These are phyloP conservation scores for Catharus bicknelli DNA, from an alignment of 2,113 vertebrate genomes.

Conservation along the genomic window DNA sequence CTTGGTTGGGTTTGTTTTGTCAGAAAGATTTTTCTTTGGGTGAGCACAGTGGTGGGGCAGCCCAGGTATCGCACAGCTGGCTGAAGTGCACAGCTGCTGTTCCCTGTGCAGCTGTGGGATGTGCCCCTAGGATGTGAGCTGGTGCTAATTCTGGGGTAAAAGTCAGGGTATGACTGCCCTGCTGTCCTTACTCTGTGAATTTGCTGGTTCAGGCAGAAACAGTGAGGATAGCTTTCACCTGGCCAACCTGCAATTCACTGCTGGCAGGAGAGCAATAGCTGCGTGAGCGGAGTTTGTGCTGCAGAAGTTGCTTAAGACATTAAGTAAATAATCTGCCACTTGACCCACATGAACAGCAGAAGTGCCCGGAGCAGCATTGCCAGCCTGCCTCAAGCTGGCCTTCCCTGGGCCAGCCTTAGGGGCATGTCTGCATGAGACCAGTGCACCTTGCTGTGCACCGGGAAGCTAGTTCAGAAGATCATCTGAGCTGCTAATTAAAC, in stretches of 20 bases:
- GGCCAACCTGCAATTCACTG: neutral
- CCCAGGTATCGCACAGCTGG: neutral
- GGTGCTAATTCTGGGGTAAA: neutral
- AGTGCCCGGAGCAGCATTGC: rapidly evolving
- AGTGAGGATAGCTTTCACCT: neutral
- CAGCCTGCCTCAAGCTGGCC: neutral
- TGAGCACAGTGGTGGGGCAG: rapidly evolving
- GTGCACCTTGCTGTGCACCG: rapidly evolving
- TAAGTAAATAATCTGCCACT: neutral
- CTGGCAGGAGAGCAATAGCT: neutral
- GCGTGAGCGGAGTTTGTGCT: neutral
- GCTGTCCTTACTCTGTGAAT: neutral
- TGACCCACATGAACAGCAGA: neutral
- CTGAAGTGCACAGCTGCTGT: neutral
- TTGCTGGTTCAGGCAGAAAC: neutral
- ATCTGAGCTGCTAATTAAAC: neutral
- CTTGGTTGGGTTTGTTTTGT: neutral
- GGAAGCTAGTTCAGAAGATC: neutral
- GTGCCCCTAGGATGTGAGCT: neutral
- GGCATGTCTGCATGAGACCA: neutral
- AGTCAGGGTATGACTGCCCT: neutral
- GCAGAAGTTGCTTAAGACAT: neutral
- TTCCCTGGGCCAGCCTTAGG: rapidly evolving
- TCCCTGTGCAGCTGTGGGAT: rapidly evolving
- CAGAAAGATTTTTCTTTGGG: neutral